phyloP scores from a whole-genome alignment of 2,797 vertebrate genomes.

The Acanthopagrus latus region DNA sequence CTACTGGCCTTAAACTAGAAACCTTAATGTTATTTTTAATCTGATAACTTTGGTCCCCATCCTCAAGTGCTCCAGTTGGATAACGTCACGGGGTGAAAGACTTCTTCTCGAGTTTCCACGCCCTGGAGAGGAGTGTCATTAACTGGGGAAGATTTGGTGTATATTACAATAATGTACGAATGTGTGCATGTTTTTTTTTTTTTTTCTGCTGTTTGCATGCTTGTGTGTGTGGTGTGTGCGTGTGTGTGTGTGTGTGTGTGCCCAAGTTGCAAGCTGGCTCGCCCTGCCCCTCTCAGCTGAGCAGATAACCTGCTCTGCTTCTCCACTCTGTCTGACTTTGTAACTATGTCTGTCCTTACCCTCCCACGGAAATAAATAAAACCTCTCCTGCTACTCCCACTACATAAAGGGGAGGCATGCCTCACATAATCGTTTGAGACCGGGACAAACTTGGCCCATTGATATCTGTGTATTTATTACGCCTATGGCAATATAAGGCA shows the following conservation, averaged over 20 bases:
- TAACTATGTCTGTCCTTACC: slow-evolving; percentile 81
- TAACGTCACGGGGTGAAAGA: slow-evolving; percentile 49
- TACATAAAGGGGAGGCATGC: slow-evolving; percentile 79
- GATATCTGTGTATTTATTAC: slow-evolving; percentile 91
- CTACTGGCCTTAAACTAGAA: slow-evolving; percentile 37
- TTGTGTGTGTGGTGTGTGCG: not conserved
- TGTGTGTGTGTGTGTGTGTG: slow-evolving; percentile 5
- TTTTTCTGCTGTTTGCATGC: not conserved
- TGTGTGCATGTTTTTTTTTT: not conserved
- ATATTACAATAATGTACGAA: slow-evolving; percentile 42
- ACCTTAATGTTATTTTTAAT: slow-evolving; percentile 52
- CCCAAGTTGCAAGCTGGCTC: slow-evolving; percentile 34
- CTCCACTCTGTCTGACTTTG: slow-evolving; percentile 72
- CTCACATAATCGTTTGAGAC: slow-evolving; percentile 85
- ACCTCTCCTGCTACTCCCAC: slow-evolving; percentile 71
- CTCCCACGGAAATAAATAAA: slow-evolving; percentile 81
- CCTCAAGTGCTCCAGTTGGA: slow-evolving; percentile 29
- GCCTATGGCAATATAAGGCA: slow-evolving; percentile 88
- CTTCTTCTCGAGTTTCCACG: slow-evolving; percentile 57
- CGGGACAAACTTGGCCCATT: slow-evolving; percentile 87
- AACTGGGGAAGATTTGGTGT: slow-evolving; percentile 57
- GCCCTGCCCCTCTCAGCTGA: slow-evolving; percentile 53
- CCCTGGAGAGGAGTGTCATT: slow-evolving; percentile 60
- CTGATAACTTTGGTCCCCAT: slow-evolving; percentile 33
- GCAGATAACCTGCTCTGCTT: slow-evolving; percentile 75